A percentile compares a stretch with the other conserved stretches of the same genome.
Evolutionary conservation across 1,140 invertebrate species (phyloP).

Genomic region (Latrodectus geometricus): DNA sequence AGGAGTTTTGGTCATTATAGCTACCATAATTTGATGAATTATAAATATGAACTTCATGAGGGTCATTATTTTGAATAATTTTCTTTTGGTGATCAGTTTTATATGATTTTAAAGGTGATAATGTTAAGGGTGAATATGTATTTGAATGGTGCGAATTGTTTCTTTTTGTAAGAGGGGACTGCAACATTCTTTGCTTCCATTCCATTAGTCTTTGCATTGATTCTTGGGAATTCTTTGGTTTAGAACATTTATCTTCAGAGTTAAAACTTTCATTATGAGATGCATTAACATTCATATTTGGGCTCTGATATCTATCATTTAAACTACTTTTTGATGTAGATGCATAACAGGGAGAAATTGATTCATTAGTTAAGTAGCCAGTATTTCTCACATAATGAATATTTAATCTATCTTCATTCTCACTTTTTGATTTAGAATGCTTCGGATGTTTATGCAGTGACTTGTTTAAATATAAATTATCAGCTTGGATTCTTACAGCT

Average conservation of each 20-base stretch:
- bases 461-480: conserved; percentile 51
- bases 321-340: neutral
- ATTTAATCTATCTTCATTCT: neutral
- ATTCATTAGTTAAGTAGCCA: conserved; percentile 16
- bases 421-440: neutral
- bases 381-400: conserved; percentile 1
- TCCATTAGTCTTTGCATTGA: conserved; percentile 90
- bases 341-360: conserved; percentile 26
- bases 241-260: conserved; percentile 73
- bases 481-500: conserved; percentile 43
- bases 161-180: conserved; percentile 85
- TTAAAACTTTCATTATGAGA: conserved; percentile 13
- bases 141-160: conserved; percentile 68
- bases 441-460: conserved; percentile 23
- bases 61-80: conserved; percentile 63
- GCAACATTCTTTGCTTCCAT: conserved; percentile 93
- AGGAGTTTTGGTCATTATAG: neutral
- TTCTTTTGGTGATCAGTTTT: conserved; percentile 63
- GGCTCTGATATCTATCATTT: neutral
- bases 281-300: neutral
- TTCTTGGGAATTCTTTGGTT: conserved; percentile 79
- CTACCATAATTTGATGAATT: neutral
- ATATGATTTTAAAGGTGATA: conserved; percentile 33
- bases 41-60: conserved; percentile 41
- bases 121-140: conserved; percentile 4